These are phyloP conservation scores for Crocidura indochinensis DNA, from an alignment of 2,797 vertebrate species.

Conservation along the genomic window DNA sequence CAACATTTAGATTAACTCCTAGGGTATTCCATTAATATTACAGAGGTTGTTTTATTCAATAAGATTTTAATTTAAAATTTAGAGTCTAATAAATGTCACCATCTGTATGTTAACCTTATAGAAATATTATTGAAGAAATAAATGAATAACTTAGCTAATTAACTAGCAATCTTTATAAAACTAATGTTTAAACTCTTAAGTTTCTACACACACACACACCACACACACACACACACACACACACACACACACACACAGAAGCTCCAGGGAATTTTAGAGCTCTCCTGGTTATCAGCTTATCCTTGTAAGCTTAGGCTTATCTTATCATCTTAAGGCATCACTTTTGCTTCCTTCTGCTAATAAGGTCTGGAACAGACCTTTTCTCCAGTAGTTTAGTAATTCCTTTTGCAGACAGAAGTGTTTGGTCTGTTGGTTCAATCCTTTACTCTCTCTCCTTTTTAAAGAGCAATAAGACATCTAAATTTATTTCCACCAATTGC, in stretches of 20 bases:
- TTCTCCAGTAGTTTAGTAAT: constrained; percentile 65
- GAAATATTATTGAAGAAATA: constrained; percentile 54
- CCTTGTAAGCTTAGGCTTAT: constrained; percentile 80
- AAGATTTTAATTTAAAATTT: constrained; percentile 73
- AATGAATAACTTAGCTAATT: constrained; percentile 62
- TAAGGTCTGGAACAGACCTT: constrained; percentile 79
- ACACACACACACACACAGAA: background rate
- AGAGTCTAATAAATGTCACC: constrained; percentile 57
- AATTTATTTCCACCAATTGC: background rate
- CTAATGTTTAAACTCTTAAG: constrained; percentile 19
- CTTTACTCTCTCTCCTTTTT: constrained; percentile 32
- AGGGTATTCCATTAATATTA: constrained; percentile 22
- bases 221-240: background rate
- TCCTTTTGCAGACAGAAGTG: constrained; percentile 79
- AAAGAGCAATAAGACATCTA: constrained; percentile 1
- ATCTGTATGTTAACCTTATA: constrained; percentile 60
- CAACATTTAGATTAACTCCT: constrained; percentile 62
- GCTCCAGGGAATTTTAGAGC: constrained; percentile 67
- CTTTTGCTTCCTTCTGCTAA: constrained; percentile 84
- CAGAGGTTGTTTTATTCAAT: constrained; percentile 40
- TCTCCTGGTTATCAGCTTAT: constrained; percentile 76
- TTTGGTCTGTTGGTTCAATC: constrained; percentile 44
- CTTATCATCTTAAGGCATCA: constrained; percentile 82
- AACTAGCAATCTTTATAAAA: constrained; percentile 39
- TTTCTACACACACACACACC: background rate